Evolutionary conservation across 2,797 vertebrate genomes (phyloP), one percentile per base, ranked within the genome.

Genomic region (Malurus leucopterus): DNA sequence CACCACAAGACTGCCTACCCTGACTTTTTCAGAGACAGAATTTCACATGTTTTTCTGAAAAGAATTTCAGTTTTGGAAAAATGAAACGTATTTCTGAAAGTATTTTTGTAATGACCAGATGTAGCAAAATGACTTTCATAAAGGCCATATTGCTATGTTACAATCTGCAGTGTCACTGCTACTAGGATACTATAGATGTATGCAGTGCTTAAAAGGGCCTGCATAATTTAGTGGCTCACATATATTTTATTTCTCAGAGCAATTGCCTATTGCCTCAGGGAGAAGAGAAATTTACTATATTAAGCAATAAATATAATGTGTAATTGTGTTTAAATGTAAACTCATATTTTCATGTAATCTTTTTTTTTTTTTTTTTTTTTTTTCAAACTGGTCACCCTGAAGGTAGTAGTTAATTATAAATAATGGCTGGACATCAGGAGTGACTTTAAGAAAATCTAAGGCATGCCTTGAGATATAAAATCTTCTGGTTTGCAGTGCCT

Each of bases 291-390:
- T 92, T 57, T 90, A 50, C 76, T 61, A 64, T 58, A 84, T 87
- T 75, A 91, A 93, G 44, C 34, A 73, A 85, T 75, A 89, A 91
- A 84, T 75, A 86, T 46, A 53, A 84, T 50, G 13, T 53, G 43
- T 40, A 92, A 69, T 41, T 50, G 55, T 77, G 26, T 91, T 93
- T 80, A 81, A 78, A 80, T 82, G 20, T 81, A 78, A 93, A 93
- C 44, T 84, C 79, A 80, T 89, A 79, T 77, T 69, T 93, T 92
- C 67, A 47, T 87, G 88, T 81, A 40, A 43, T 67, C 34, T 23
- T 43, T 76, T 72, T 11, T 24, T 40, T 21, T 51, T 62, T 49
- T 76, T 22, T 76, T 72, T 73, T 49, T 76, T 22, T 76, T 72
- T 73, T 30, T 63, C 81, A 44, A 58, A 64, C 1, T 32, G 30